phyloP scores from a whole-genome alignment of 2,888 invertebrate genomes.

The Mycalesis mineus region DNA sequence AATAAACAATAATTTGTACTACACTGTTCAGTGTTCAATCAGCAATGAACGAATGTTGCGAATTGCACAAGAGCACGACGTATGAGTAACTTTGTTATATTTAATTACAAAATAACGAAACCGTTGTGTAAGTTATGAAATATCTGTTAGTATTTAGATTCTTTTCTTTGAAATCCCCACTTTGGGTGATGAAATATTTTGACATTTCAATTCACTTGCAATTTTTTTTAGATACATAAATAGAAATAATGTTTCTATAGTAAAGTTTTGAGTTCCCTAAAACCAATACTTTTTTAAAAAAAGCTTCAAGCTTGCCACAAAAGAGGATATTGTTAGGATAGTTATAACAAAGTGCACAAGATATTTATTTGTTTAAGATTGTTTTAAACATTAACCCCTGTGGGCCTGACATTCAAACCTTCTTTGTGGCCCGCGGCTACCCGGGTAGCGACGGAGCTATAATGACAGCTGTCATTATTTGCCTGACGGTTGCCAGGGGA shows the following conservation, averaged over 20 bases:
- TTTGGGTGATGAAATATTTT: slow-evolving; percentile 36
- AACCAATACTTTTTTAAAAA: too few species aligned
- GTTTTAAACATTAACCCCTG: too few species aligned
- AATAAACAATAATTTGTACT: slow-evolving; percentile 40
- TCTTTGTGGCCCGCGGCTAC: too few species aligned
- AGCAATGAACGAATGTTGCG: background rate
- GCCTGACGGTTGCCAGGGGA: too few species aligned
- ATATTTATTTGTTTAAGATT: too few species aligned
- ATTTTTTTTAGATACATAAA: background rate
- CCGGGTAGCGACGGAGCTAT: too few species aligned
- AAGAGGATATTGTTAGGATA: too few species aligned
- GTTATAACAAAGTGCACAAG: too few species aligned
- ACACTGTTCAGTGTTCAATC: background rate
- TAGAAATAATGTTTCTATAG: background rate
- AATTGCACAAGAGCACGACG: background rate
- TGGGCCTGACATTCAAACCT: too few species aligned
- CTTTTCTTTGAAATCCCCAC: slow-evolving; percentile 14
- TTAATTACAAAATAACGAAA: slow-evolving; percentile 17
- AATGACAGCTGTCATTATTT: too few species aligned
- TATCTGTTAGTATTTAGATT: background rate
- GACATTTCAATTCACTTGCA: slow-evolving; percentile 27
- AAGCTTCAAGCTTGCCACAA: too few species aligned
- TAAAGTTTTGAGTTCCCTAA: too few species aligned
- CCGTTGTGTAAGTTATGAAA: slow-evolving; percentile 29
- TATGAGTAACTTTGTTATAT: slow-evolving; percentile 8